phyloP scores from a whole-genome alignment of 2,797 vertebrate genomes.

The Dallia pectoralis region DNA sequence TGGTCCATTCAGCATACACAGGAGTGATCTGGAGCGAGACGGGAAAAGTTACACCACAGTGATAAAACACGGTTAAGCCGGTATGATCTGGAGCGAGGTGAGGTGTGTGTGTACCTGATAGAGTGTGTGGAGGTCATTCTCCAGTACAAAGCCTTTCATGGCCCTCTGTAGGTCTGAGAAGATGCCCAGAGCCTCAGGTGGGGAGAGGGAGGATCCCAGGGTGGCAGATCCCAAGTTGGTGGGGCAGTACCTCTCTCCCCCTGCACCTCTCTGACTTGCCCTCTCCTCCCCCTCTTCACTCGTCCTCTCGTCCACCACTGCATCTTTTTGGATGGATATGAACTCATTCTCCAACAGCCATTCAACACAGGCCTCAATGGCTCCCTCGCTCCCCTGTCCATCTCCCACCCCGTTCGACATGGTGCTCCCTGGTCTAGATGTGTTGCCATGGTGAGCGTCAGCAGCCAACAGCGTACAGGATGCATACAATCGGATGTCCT shows the following conservation, averaged over 20 bases:
- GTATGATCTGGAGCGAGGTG: constrained; percentile 80
- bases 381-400: constrained; percentile 61
- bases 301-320: constrained; percentile 40
- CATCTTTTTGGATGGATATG: constrained; percentile 79
- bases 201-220: constrained; percentile 93
- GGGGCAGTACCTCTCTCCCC: constrained; percentile 81
- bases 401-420: constrained; percentile 37
- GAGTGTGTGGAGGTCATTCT: constrained; percentile 95
- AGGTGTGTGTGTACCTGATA: constrained; percentile 79
- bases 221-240: constrained; percentile 93
- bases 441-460: constrained; percentile 64
- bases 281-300: constrained; percentile 36
- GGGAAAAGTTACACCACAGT: not conserved
- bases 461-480: constrained; percentile 90
- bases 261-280: not conserved
- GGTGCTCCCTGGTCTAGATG: not conserved
- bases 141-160: constrained; percentile 97
- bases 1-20: constrained; percentile 90
- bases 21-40: constrained; percentile 74
- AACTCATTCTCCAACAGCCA: constrained; percentile 97
- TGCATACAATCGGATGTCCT: constrained; percentile 86
- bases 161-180: constrained; percentile 97
- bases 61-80: constrained; percentile 70
- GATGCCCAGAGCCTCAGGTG: constrained; percentile 88
- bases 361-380: constrained; percentile 85